Evolutionary conservation across 2,797 vertebrate species (phyloP), one percentile per base, ranked within the genome.

Genomic region (Xyrichtys novacula): DNA sequence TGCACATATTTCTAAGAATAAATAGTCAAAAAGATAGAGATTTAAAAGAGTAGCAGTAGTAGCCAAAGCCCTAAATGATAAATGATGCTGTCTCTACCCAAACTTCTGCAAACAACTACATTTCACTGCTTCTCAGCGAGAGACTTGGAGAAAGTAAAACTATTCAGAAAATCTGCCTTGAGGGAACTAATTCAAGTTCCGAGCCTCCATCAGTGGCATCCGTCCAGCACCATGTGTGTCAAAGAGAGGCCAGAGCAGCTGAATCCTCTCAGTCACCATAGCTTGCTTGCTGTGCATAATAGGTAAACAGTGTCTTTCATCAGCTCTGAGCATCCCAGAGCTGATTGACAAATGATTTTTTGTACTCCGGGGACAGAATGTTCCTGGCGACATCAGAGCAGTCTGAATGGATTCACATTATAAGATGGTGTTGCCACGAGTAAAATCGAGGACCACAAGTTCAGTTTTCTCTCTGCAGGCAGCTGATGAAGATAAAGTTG

Each of bases 241-340:
- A 67, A 69, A 80, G 58, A 42, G 50, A 28, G 52, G 48, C 77
- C 70, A 76, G 63, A 69, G 52, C 82, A 85, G 84, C 82, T 86
- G 80, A 87, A 79, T 87, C 78, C 52, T 58, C 76, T 85, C 61
- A 83, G 80, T 84, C 44, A 17, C 53, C 65, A 63, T 72, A 70
- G 58, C 34, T 50, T 57, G 50, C 61, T 42, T 46, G 47, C 16
- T 29, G 25, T 69, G 44, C 49, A 79, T 63, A 80, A 85, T 84
- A 85, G 76, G 80, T 91, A 88, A 91, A 88, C 73, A 71, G 63
- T 69, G 60, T 74, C 59, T 82, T 69, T 81, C 77, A 80, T 87
- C 75, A 68, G 53, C 56, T 72, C 29, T 78, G 39, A 56, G 47
- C 71, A 70, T 73, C 66, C 40, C 32, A 52, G 55, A 42, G 23